phyloP scores from a whole-genome alignment of 2,888 invertebrate species.

The Leistus spinibarbis region DNA sequence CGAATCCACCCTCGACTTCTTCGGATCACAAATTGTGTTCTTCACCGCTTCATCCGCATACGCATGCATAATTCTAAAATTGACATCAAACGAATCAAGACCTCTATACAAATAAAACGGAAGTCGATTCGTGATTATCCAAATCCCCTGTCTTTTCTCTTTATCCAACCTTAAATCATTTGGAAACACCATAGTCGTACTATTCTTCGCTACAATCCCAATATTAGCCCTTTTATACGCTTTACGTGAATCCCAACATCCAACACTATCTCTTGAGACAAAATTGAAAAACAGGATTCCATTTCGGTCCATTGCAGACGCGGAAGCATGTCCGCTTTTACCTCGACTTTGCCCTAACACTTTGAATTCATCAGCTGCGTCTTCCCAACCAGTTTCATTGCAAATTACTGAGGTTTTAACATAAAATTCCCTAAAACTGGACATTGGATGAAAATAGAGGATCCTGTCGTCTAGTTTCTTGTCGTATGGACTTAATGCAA shows the following conservation, averaged over 20 bases:
- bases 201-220: slow-evolving; percentile 67
- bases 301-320: slow-evolving; percentile 71
- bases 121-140: slow-evolving; percentile 77
- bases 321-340: slow-evolving; percentile 71
- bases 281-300: slow-evolving; percentile 82
- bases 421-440: slow-evolving; percentile 79
- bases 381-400: slow-evolving; percentile 62
- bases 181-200: slow-evolving; percentile 74
- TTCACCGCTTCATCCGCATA: slow-evolving; percentile 67
- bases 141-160: slow-evolving; percentile 70
- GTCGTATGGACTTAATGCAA: slow-evolving; percentile 68
- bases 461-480: slow-evolving; percentile 63
- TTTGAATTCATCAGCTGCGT: slow-evolving; percentile 51
- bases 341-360: slow-evolving; percentile 62
- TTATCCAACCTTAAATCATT: slow-evolving; percentile 81
- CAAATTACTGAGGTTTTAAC: slow-evolving; percentile 70
- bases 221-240: slow-evolving; percentile 68
- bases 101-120: slow-evolving; percentile 74
- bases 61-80: slow-evolving; percentile 76
- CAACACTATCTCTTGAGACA: slow-evolving; percentile 75
- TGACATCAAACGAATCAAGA: slow-evolving; percentile 68
- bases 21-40: slow-evolving; percentile 74
- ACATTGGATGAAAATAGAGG: slow-evolving; percentile 81
- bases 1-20: slow-evolving; percentile 45
- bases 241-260: slow-evolving; percentile 80